phyloP scores from a whole-genome alignment of 2,888 invertebrate species.

The Melanophora roralis region DNA sequence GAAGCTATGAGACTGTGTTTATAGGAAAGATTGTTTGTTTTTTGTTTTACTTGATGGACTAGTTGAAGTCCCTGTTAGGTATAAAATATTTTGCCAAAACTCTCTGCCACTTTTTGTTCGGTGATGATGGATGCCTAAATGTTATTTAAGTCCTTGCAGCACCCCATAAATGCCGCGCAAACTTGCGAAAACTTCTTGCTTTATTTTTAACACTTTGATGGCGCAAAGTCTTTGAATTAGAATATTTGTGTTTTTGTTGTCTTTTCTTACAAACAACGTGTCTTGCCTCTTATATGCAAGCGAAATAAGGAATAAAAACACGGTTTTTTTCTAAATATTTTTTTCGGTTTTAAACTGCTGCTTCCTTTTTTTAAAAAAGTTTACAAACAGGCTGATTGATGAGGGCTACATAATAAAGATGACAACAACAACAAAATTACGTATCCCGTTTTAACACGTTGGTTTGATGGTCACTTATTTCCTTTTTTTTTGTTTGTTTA shows the following conservation, averaged over 20 bases:
- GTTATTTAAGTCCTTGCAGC: conserved; percentile 24
- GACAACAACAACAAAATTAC: conserved; percentile 18
- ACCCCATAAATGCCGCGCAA: conserved; percentile 42
- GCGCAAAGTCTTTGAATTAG: conserved; percentile 51
- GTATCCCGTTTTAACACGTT: conserved; percentile 47
- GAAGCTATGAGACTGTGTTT: conserved; percentile 34
- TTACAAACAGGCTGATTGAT: too few species aligned
- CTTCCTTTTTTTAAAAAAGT: background rate
- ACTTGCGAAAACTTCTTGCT: conserved; percentile 22
- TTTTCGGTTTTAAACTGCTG: conserved; percentile 22
- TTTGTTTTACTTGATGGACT: conserved; percentile 18
- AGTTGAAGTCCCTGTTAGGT: background rate
- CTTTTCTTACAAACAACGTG: conserved; percentile 47
- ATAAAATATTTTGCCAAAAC: background rate
- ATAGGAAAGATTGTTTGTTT: conserved; percentile 21
- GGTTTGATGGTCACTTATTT: conserved; percentile 37
- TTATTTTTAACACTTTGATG: conserved; percentile 21
- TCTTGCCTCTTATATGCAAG: conserved; percentile 6
- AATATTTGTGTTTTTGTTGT: conserved; percentile 18
- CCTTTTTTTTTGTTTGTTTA: conserved; percentile 21
- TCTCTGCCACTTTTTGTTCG: background rate
- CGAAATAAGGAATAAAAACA: conserved; percentile 33
- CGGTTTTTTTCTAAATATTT: conserved; percentile 18
- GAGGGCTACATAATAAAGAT: conserved; percentile 28
- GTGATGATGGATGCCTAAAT: background rate